Conservation (phyloP, 2,113 vertebrate species). For the Fulica atra region DNA sequence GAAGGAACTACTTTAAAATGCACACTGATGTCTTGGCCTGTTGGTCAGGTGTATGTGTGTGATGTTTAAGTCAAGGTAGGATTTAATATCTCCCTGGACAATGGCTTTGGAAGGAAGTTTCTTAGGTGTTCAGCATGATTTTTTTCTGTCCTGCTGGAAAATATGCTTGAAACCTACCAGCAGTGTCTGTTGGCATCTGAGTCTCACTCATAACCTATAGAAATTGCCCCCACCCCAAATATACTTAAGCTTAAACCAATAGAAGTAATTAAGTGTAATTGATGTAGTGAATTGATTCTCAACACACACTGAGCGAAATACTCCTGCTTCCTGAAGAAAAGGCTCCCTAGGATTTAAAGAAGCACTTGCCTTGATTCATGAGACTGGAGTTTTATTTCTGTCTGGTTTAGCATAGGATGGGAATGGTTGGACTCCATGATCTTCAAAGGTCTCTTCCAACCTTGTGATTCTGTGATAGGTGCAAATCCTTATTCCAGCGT, state of each 20-base stretch:
- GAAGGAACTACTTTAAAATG: background rate
- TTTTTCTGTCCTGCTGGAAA: background rate
- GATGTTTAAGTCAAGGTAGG: background rate
- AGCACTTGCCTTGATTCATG: background rate
- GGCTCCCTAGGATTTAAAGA: background rate
- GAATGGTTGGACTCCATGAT: too few species aligned
- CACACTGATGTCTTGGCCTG: background rate
- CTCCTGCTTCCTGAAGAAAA: background rate
- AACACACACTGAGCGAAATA: background rate
- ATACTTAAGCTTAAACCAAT: background rate
- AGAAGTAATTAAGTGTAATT: background rate
- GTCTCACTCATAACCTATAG: background rate
- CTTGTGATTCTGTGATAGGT: too few species aligned
- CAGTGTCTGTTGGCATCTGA: background rate
- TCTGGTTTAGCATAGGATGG: too few species aligned
- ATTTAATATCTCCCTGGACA: background rate
- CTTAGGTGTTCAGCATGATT: background rate
- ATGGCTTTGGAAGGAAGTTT: background rate
- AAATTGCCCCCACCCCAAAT: background rate
- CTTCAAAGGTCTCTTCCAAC: too few species aligned
- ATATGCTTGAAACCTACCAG: background rate
- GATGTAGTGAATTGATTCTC: background rate
- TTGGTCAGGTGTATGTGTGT: background rate
- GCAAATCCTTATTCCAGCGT: background rate
- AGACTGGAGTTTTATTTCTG: background rate